Evolutionary conservation across 2,113 vertebrate genomes (phyloP), one percentile per base, ranked within the genome.

Genomic region (Mormyrus lacerda): DNA sequence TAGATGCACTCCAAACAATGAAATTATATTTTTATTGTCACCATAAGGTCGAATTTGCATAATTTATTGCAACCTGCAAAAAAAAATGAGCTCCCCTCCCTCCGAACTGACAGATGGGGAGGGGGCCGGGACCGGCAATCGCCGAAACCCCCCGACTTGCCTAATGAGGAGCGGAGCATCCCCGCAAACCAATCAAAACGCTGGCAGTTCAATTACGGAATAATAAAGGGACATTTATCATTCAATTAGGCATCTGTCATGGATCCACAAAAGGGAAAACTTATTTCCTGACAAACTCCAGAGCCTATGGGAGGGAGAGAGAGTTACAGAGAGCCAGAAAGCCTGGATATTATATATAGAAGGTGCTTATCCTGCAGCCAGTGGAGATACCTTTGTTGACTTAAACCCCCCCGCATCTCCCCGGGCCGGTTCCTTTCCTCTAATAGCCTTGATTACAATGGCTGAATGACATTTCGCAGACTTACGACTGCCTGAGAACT

Each of bases 221-320:
- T 97, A 98, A 98, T 99, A 97, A 98, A 98, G 96, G 97, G 95
- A 98, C 98, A 99, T 99, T 98, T 97, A 98, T 99, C 98, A 99
- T 99, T 99, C 97, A 99, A 99, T 99, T 99, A 99, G 96, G 97
- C 97, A 97, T 97, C 97, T 99, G 98, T 98, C 98, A 98, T 92
- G 93, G 92, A 95, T 95, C 95, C 96, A 98, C 96, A 97, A 96
- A 97, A 96, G 96, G 94, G 55, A 95, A 96, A 94, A 96, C 96
- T 95, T 94, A 96, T 97, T 95, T 96, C 96, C 95, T 96, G 94
- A 96, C 95, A 95, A 44, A 39, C 50, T 35, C 27, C 39, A 69
- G 55, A 89, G 55, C 48, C 44, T 6, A 53, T 21, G 19, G 39
- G 10, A 83, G 55, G 94, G 95, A 94, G 93, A 94, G 94, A 92